Percentiles rank a stretch among this genome's conserved stretches.
Evolutionary conservation across 2,888 invertebrate species (phyloP).

Genomic region (Pammene fasciana): DNA sequence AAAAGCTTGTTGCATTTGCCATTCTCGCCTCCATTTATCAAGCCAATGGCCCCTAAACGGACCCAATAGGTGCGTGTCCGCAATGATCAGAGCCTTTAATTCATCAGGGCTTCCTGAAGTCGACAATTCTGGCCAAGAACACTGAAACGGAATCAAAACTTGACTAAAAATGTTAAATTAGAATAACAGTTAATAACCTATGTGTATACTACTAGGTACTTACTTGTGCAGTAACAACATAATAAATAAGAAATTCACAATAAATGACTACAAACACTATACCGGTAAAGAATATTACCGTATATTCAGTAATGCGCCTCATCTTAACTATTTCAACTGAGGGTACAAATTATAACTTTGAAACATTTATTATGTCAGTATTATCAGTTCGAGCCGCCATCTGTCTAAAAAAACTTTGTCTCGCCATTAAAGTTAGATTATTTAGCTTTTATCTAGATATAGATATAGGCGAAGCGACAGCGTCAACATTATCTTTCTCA

Average conservation of each 20-base stretch:
- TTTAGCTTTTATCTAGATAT: no score
- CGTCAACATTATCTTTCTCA: no score
- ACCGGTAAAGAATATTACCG: slow-evolving; percentile 57
- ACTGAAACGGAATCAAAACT: slow-evolving; percentile 76
- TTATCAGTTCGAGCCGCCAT: background rate
- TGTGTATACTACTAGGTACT: no score
- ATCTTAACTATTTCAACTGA: slow-evolving; percentile 46
- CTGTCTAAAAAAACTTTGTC: slow-evolving; percentile 1
- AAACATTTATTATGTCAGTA: background rate
- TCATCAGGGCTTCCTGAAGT: slow-evolving; percentile 65
- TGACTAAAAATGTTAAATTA: background rate
- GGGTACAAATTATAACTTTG: background rate
- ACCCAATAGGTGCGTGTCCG: slow-evolving; percentile 96
- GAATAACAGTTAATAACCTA: slow-evolving; percentile 2
- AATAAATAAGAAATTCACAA: slow-evolving; percentile 73
- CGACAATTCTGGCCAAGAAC: slow-evolving; percentile 86
- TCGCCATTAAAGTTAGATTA: background rate
- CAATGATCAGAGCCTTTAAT: slow-evolving; percentile 90
- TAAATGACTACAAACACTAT: slow-evolving; percentile 59
- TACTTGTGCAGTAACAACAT: slow-evolving; percentile 68
- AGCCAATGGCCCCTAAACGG: slow-evolving; percentile 95
- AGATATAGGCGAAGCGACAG: no score
- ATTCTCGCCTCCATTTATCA: slow-evolving; percentile 96
- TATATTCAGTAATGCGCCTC: slow-evolving; percentile 62
- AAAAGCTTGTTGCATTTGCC: slow-evolving; percentile 98